Evolutionary conservation across 2,797 vertebrate genomes (phyloP).

Genomic region (Protonibea diacanthus): DNA sequence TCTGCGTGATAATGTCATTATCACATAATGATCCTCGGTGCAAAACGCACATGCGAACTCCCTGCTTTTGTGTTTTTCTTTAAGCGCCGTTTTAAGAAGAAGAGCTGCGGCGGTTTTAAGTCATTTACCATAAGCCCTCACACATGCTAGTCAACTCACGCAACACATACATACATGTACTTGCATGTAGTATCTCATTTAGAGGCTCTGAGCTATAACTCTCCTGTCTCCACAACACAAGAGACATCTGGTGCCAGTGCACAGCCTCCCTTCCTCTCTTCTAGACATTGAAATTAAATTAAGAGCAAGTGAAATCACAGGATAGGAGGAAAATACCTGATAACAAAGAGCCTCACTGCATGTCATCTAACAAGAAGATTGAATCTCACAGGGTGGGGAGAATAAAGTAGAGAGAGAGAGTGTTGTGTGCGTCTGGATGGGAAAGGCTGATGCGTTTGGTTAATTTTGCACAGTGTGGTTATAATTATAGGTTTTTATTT

Average conservation of each 20-base stretch:
- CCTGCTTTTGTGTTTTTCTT: neutral
- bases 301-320: slow-evolving; percentile 82
- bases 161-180: slow-evolving; percentile 18
- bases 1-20: slow-evolving; percentile 67
- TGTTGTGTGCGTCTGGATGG: slow-evolving; percentile 50
- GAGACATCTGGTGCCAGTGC: slow-evolving; percentile 65
- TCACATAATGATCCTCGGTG: slow-evolving; percentile 53
- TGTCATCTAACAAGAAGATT: slow-evolving; percentile 75
- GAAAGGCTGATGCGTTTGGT: slow-evolving; percentile 40
- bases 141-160: slow-evolving; percentile 17
- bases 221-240: slow-evolving; percentile 46
- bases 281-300: slow-evolving; percentile 73
- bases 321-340: slow-evolving; percentile 63
- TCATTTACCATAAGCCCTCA: neutral
- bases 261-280: slow-evolving; percentile 52
- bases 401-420: slow-evolving; percentile 53
- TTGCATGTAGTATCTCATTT: slow-evolving; percentile 39
- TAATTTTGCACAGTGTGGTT: slow-evolving; percentile 63
- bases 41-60: slow-evolving; percentile 14
- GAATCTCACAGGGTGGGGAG: slow-evolving; percentile 61
- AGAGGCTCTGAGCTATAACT: slow-evolving; percentile 45
- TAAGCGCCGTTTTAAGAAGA: neutral
- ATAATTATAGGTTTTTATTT: slow-evolving; percentile 55
- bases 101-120: neutral
- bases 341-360: slow-evolving; percentile 65